phyloP scores from a whole-genome alignment of 2,113 vertebrate genomes.

The Sardina pilchardus region DNA sequence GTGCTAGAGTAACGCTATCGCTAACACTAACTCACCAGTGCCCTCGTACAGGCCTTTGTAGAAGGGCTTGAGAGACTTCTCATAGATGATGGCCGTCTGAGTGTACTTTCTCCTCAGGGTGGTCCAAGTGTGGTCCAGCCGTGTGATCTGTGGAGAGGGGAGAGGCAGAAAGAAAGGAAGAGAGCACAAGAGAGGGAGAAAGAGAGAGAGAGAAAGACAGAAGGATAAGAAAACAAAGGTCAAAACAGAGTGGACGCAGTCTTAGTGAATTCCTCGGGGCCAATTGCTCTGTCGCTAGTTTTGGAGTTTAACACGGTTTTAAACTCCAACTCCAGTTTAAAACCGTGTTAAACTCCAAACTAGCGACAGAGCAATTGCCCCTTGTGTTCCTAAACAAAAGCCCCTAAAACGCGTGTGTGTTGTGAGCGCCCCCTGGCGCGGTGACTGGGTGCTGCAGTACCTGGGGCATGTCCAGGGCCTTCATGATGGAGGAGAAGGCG shows the following conservation, averaged over 20 bases:
- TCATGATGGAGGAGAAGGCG: conserved; percentile 95
- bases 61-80: conserved; percentile 93
- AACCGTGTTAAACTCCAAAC: no score
- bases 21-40: conserved; percentile 71
- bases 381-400: not conserved
- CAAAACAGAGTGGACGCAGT: conserved; percentile 14
- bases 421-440: not conserved
- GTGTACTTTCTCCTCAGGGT: conserved; percentile 84
- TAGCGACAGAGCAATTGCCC: no score
- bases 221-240: not conserved
- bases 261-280: not conserved
- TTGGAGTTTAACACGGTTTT: no score
- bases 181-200: not conserved
- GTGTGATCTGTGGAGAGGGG: conserved; percentile 74
- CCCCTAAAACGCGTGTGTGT: not conserved
- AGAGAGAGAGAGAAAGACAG: not conserved
- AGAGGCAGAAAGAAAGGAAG: not conserved
- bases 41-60: conserved; percentile 89
- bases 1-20: not conserved
- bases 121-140: conserved; percentile 93
- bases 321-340: no score
- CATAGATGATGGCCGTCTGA: conserved; percentile 88
- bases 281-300: no score
- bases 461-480: conserved; percentile 95
- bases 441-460: conserved; percentile 68